A percentile compares a stretch with the other conserved stretches of the same genome.
Evolutionary conservation across 1,140 invertebrate species (phyloP).

Genomic region (Whitmania pigra): DNA sequence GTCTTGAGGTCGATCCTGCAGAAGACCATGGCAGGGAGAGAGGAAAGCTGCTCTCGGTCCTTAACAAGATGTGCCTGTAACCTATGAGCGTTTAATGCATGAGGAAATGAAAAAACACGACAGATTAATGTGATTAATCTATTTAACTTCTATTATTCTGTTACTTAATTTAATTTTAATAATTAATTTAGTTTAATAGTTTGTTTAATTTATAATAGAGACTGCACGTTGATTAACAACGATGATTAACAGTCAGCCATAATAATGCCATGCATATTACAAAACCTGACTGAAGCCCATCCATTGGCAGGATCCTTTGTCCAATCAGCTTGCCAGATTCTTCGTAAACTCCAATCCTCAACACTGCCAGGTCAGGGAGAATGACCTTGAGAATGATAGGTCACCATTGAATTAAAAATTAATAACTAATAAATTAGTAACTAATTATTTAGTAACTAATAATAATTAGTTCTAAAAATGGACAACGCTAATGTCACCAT

Average conservation of each 20-base stretch:
- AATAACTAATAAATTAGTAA: too few species aligned
- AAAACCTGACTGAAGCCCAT: conserved; percentile 83
- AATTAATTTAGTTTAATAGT: too few species aligned
- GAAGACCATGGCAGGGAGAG: conserved; percentile 82
- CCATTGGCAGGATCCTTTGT: conserved; percentile 88
- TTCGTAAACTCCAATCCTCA: conserved; percentile 95
- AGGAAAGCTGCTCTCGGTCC: conserved; percentile 97
- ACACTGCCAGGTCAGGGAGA: conserved; percentile 86
- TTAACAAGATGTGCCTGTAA: conserved; percentile 88
- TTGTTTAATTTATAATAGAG: too few species aligned
- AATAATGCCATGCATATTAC: too few species aligned
- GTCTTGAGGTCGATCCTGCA: conserved; percentile 57
- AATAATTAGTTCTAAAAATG: too few species aligned
- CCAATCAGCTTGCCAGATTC: conserved; percentile 92
- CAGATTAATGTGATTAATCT: too few species aligned
- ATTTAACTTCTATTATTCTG: too few species aligned
- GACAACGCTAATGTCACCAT: too few species aligned
- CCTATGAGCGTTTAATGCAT: conserved; percentile 39
- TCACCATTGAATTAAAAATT: neutral
- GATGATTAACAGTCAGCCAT: too few species aligned
- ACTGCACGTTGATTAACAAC: too few species aligned
- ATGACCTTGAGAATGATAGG: conserved; percentile 57
- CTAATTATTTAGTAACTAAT: conserved; percentile 14
- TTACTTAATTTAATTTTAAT: too few species aligned
- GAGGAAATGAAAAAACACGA: too few species aligned